These are phyloP conservation scores for Alethe castanea DNA, from an alignment of 2,113 vertebrate genomes.

Conservation along the genomic window DNA sequence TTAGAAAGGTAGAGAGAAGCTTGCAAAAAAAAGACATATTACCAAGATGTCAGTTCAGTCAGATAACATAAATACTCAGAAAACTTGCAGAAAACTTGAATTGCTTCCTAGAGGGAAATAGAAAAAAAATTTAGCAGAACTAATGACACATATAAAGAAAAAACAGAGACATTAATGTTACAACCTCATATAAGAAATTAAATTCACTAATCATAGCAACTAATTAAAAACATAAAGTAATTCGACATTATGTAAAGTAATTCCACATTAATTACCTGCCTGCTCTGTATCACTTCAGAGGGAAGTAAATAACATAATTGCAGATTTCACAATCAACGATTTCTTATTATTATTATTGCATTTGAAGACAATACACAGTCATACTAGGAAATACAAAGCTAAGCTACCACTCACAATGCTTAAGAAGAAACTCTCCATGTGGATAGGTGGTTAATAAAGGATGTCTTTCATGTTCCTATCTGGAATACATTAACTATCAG, in stretches of 20 bases:
- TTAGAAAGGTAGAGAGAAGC: not conserved
- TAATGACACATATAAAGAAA: not conserved
- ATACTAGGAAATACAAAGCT: not conserved
- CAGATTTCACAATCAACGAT: not conserved
- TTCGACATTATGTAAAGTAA: not conserved
- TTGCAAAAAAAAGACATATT: not conserved
- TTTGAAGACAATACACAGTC: not conserved
- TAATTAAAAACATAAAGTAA: not conserved
- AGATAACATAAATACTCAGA: not conserved
- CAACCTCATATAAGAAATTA: not conserved
- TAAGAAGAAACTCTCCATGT: not conserved
- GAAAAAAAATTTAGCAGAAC: not conserved
- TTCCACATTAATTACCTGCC: not conserved
- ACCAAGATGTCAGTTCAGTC: not conserved
- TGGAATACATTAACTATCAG: not conserved
- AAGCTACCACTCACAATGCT: not conserved
- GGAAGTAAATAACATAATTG: not conserved
- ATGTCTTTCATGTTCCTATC: not conserved
- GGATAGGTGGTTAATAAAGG: not conserved
- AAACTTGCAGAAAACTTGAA: not conserved
- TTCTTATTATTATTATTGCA: not conserved
- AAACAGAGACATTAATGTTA: not conserved
- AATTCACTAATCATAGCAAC: not conserved
- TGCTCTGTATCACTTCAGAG: not conserved
- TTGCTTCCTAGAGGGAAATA: not conserved